phyloP scores from a whole-genome alignment of 2,888 invertebrate genomes.

The Dioctria rufipes region DNA sequence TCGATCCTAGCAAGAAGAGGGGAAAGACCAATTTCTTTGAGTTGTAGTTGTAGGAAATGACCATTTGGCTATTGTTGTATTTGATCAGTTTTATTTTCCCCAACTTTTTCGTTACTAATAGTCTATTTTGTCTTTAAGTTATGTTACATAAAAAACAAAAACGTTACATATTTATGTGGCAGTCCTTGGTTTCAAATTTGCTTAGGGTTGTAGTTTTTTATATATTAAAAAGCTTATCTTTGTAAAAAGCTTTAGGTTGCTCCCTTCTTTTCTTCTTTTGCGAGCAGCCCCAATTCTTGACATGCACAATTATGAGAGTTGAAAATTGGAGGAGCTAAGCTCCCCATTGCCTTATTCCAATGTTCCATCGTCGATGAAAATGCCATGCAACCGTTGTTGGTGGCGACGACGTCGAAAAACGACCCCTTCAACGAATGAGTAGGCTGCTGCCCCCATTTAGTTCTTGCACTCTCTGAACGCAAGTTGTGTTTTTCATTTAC shows the following conservation, averaged over 20 bases:
- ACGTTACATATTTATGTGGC: too few relatives aligned
- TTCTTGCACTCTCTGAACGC: constrained; percentile 72
- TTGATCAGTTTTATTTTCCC: too few relatives aligned
- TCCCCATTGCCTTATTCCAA: constrained; percentile 29
- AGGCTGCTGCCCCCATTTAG: constrained; percentile 67
- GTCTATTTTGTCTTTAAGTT: too few relatives aligned
- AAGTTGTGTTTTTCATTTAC: constrained; percentile 69
- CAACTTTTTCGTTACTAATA: too few relatives aligned
- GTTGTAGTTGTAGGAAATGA: too few relatives aligned
- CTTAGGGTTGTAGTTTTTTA: too few relatives aligned
- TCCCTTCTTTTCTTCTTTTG: neutral
- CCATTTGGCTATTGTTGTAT: too few relatives aligned
- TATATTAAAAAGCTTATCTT: neutral
- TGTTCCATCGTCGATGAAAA: constrained; percentile 30
- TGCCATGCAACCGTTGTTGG: too few relatives aligned
- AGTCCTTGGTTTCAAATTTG: too few relatives aligned
- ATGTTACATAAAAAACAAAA: too few relatives aligned
- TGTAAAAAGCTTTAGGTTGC: neutral
- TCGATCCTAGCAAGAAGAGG: too few relatives aligned
- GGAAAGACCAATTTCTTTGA: too few relatives aligned
- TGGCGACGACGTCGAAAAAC: neutral
- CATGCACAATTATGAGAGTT: neutral
- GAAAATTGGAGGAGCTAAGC: neutral
- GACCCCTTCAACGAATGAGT: constrained; percentile 27
- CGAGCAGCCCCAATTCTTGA: constrained; percentile 1